phyloP scores from a whole-genome alignment of 2,113 vertebrate genomes.

The Xenus cinereus region DNA sequence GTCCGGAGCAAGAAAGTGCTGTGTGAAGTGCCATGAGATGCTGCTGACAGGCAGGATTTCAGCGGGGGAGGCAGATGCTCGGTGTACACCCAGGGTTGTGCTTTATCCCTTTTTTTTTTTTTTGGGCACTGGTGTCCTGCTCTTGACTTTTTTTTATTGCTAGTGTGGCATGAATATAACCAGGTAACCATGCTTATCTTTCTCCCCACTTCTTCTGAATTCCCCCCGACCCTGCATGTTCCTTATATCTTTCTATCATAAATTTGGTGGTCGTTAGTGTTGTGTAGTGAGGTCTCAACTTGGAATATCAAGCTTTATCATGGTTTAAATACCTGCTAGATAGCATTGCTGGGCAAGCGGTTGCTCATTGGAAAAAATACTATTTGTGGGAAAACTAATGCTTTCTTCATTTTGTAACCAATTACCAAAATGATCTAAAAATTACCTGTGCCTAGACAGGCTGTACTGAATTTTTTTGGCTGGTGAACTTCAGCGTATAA shows the following conservation, averaged over 20 bases:
- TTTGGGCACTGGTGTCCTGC: background rate
- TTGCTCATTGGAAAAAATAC: background rate
- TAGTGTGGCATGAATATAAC: background rate
- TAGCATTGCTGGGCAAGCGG: background rate
- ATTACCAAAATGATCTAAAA: background rate
- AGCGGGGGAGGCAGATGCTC: background rate
- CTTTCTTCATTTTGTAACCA: background rate
- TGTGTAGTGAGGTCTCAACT: background rate
- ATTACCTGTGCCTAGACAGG: background rate
- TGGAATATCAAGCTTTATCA: background rate
- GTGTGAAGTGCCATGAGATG: background rate
- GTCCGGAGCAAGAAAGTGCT: background rate
- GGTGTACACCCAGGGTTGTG: background rate
- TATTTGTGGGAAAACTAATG: background rate
- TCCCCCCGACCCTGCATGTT: fast-evolving
- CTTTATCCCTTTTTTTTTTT: background rate
- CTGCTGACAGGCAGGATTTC: background rate
- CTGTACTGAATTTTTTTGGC: background rate
- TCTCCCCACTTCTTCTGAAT: background rate
- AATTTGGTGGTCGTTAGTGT: background rate
- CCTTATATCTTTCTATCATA: background rate
- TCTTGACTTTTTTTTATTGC: background rate
- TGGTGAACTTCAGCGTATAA: background rate
- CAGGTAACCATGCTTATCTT: background rate
- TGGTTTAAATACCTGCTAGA: background rate